A percentile compares a stretch with the other conserved stretches of the same genome.
phyloP scores from a whole-genome alignment of 2,113 vertebrate species.

The Dendropsophus ebraccatus region DNA sequence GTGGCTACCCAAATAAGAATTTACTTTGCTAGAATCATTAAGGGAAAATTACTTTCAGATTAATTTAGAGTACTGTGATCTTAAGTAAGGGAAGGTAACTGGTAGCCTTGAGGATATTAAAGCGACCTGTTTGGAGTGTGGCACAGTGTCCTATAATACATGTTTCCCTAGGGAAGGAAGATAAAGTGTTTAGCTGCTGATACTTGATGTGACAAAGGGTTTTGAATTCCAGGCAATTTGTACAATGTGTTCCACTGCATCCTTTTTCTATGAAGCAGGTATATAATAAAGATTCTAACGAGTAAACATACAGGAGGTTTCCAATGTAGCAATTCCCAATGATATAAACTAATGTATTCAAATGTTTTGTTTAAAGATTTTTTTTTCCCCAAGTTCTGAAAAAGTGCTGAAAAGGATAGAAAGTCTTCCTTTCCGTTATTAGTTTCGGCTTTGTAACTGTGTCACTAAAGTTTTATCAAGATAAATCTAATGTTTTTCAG shows the following conservation, averaged over 20 bases:
- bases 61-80: constrained; percentile 26
- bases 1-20: not conserved
- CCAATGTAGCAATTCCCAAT: constrained; percentile 5
- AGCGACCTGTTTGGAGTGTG: not conserved
- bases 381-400: constrained; percentile 61
- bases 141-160: constrained; percentile 28
- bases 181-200: constrained; percentile 24
- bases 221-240: constrained; percentile 19
- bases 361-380: constrained; percentile 43
- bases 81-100: not conserved
- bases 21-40: constrained; percentile 49
- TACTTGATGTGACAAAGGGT: constrained; percentile 24
- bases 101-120: constrained; percentile 22
- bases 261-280: not conserved
- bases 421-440: constrained; percentile 46
- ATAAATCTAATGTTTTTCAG: constrained; percentile 77
- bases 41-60: constrained; percentile 29
- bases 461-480: constrained; percentile 77
- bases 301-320: not conserved
- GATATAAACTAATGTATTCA: constrained; percentile 17
- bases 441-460: constrained; percentile 63
- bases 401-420: constrained; percentile 68
- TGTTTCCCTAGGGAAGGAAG: constrained; percentile 30
- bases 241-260: constrained; percentile 28
- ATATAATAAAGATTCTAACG: constrained; percentile 6